Base-by-base conservation (phyloP, 2,888 invertebrate species). In the Ophion ellenae region DNA sequence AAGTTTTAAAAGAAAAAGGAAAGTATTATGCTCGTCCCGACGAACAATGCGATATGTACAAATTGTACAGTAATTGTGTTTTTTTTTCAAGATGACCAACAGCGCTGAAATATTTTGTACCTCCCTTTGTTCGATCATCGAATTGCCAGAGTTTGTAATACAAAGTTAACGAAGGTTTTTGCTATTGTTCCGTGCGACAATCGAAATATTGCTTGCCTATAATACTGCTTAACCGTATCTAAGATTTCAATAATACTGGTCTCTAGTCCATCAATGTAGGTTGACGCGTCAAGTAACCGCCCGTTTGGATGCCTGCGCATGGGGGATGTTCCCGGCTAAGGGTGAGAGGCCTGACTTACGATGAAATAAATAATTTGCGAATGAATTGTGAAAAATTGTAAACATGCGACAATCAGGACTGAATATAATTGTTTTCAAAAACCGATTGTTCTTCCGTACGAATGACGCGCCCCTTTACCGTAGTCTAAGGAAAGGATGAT, bases 161-260 rank as follows among this genome's bases (percentile, higher is more conserved):
- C 45, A 73, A 59, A 57, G 28, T 70, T 75, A 47, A 64, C 57
- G 40, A 71, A 64, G 40, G 45, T 74, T 74, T 86, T 67, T 79
- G 4, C 32, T 69, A 59, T 67, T 70, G 82, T 70, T 61, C 53
- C 53, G 66, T 36, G 66, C 24, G 57, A 77, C 45, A 57, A 77
- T 83, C 69, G 80, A 83, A 82, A 82, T 59, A 69, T 76, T 75
- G 57, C 24, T 71, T 80, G 66, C 63, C 82, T 79, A 82, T 88
- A 88, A 88, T 88, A 88, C 88, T 88, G 87, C 86, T 87, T 83
- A 81, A 79, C 61, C 84, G 80, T 74, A 85, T 86, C 74, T 81
- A 84, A 69, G 76, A 86, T 87, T 87, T 86, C 84, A 84, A 87
- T 93, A 93, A 93, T 93, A 93, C 93, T 93, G 93, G 89, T 92